These are phyloP conservation scores for Trypoxylus dichotomus DNA, from an alignment of 1,140 invertebrate species.

Conservation along the genomic window DNA sequence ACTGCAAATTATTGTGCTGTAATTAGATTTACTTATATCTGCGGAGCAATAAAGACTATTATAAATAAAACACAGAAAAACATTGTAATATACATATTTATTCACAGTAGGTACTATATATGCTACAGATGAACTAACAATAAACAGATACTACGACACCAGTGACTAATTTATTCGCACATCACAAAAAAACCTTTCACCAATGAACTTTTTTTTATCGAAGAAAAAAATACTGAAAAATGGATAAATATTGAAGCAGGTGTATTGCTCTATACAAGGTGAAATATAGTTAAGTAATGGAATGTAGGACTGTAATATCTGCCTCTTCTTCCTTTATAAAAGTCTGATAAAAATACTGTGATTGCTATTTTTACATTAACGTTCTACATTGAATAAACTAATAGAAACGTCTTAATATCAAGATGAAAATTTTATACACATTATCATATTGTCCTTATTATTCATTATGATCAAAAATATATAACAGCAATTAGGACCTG, in stretches of 20 bases:
- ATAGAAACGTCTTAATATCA: background rate
- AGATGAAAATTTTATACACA: constrained; percentile 8
- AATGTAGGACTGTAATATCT: constrained; percentile 18
- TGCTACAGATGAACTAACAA: constrained; percentile 11
- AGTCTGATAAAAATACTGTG: constrained; percentile 13
- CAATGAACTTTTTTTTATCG: constrained; percentile 32
- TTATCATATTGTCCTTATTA: constrained; percentile 16
- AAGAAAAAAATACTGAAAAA: constrained; percentile 27
- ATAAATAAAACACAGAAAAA: background rate
- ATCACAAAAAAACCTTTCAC: constrained; percentile 17
- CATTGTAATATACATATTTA: constrained; percentile 16
- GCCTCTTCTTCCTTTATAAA: constrained; percentile 6
- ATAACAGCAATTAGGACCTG: background rate
- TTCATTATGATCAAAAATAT: background rate
- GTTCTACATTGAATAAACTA: background rate
- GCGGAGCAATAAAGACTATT: background rate
- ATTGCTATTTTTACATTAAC: background rate
- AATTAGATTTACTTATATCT: too few species aligned
- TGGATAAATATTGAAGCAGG: background rate
- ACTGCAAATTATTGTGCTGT: too few species aligned
- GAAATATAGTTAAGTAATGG: background rate
- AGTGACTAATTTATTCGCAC: background rate
- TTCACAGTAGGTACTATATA: constrained; percentile 17
- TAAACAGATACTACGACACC: constrained; percentile 10
- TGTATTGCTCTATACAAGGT: background rate